Base-by-base conservation (phyloP, 2,888 invertebrate genomes). In the Julus scandinavius region DNA sequence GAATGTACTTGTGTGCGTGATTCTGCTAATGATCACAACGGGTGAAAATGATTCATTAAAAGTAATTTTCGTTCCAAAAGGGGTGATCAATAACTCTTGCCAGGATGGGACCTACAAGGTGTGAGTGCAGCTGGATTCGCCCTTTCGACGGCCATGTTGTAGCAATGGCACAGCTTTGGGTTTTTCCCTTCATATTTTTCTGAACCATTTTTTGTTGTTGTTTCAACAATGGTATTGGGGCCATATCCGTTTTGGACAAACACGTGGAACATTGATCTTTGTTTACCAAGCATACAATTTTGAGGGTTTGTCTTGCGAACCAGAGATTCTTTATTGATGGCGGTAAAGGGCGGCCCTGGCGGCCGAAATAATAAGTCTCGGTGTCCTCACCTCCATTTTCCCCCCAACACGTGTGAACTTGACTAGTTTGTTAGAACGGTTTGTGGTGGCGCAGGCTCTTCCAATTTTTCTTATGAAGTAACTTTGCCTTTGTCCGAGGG, bases 381-480 rank as follows among this genome's bases (percentile, higher is more conserved):
- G n/a, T n/a, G n/a, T 63, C 63, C 63, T 63, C 63, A 63, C 29
- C 72, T 72, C 7, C 11, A 29, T 11, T 20, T 72, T 20, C 0
- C 72, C 72, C 72, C 20, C 4, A 72, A 72, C 72, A 72, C 72
- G 72, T 72, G 72, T 72, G 72, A 72, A 72, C 72, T 72, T 72
- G 72, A 72, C 72, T 72, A 72, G 72, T 72, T 72, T 72, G 72
- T 72, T 72, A 72, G 29, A 20, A 72, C 29, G 29, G 72, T 72
- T 72, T 72, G 72, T 72, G 72, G 72, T 72, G 11, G 72, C 72
- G 7, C 72, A 29, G 63, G 72, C 29, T 72, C 72, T 72, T 72
- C 72, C 72, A 72, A 72, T 72, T 72, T 72, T 72, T 72, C 72
- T 72, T 72, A 72, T 72, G 72, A 72, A 72, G 20, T 72, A 72